phyloP scores from a whole-genome alignment of 2,888 invertebrate genomes.

The Magallana nippona region DNA sequence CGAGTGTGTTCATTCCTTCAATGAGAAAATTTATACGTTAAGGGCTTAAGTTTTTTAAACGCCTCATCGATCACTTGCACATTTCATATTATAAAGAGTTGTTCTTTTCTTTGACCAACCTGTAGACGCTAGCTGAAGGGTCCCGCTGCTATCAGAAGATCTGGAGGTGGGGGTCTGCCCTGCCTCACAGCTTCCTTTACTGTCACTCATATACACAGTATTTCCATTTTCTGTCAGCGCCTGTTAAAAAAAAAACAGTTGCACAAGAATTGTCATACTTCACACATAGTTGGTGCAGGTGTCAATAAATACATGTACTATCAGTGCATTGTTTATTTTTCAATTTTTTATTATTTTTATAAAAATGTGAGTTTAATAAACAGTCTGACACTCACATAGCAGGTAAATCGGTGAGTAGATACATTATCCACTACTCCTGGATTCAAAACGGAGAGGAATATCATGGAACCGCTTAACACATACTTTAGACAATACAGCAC shows the following conservation, averaged over 20 bases:
- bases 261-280: no score
- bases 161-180: conserved; percentile 6
- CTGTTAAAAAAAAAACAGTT: background rate
- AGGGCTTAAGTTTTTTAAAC: no score
- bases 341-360: no score
- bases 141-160: conserved; percentile 23
- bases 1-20: no score
- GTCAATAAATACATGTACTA: no score
- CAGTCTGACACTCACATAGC: background rate
- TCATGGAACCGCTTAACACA: background rate
- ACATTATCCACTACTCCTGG: background rate
- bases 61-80: no score
- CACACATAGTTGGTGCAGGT: no score
- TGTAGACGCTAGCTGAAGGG: background rate
- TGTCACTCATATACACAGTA: conserved; percentile 24
- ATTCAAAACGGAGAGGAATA: conserved; percentile 1
- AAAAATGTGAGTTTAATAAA: no score
- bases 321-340: no score
- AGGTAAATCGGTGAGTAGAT: conserved; percentile 11
- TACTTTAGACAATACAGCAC: conserved; percentile 21
- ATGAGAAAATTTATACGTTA: no score
- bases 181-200: conserved; percentile 32
- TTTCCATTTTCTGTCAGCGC: conserved; percentile 7
- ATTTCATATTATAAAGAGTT: background rate
- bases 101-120: background rate